phyloP scores from a whole-genome alignment of 1,140 invertebrate species.

The Drosophila setifemur region DNA sequence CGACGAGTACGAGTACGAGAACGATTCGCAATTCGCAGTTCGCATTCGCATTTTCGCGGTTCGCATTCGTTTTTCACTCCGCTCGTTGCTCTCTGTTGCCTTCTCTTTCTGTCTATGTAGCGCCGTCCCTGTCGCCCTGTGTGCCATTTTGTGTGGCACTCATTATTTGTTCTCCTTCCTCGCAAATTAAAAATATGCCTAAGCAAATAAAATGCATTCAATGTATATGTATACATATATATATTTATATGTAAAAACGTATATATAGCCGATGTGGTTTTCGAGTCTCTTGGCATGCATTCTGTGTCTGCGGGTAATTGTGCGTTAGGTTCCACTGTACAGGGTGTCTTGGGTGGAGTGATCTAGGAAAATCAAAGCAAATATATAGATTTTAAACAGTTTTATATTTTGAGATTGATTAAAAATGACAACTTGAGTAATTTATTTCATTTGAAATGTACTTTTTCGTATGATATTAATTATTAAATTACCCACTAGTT shows the following conservation, averaged over 20 bases:
- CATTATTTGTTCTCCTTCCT: slow-evolving; percentile 81
- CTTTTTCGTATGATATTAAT: too few relatives aligned
- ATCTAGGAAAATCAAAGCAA: too few relatives aligned
- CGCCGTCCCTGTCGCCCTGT: slow-evolving; percentile 12
- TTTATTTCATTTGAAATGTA: too few relatives aligned
- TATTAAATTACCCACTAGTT: too few relatives aligned
- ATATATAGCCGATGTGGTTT: slow-evolving; percentile 5
- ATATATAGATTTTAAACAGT: too few relatives aligned
- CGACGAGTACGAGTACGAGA: too few relatives aligned
- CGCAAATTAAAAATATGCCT: slow-evolving; percentile 79
- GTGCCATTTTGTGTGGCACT: slow-evolving; percentile 40
- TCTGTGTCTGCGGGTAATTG: slow-evolving; percentile 43
- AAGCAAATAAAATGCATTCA: slow-evolving; percentile 74
- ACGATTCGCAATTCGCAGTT: slow-evolving; percentile 29
- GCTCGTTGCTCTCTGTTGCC: slow-evolving; percentile 7
- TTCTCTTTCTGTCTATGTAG: background rate
- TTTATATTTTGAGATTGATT: too few relatives aligned
- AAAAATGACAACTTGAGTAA: too few relatives aligned
- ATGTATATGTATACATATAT: slow-evolving; percentile 23
- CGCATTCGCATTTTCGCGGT: slow-evolving; percentile 4
- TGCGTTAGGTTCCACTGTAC: slow-evolving; percentile 50
- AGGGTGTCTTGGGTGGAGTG: slow-evolving; percentile 39
- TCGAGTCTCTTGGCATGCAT: slow-evolving; percentile 18
- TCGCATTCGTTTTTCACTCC: slow-evolving; percentile 9
- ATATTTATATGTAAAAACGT: background rate